A percentile compares a stretch with the other conserved stretches of the same genome.
phyloP scores from a whole-genome alignment of 2,888 invertebrate species.

The Imbricaverruca yamaguchii region DNA sequence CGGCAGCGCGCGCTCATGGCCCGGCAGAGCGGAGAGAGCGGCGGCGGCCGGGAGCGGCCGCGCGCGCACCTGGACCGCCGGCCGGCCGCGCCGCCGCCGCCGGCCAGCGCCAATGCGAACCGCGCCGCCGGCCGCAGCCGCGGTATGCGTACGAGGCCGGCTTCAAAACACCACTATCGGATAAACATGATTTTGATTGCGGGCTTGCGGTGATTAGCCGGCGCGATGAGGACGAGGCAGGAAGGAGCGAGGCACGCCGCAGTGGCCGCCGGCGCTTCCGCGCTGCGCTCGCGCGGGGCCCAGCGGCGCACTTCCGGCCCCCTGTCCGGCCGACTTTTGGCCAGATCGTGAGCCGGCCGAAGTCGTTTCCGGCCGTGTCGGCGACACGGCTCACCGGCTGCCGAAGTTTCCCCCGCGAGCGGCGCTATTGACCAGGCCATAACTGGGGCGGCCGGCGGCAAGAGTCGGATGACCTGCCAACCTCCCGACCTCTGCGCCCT shows the following conservation, averaged over 20 bases:
- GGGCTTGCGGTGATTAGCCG: not conserved
- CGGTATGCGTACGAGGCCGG: constrained; percentile 17
- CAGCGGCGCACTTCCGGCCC: no score
- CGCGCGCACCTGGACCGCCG: not conserved
- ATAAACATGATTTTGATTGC: constrained; percentile 21
- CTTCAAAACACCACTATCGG: constrained; percentile 18
- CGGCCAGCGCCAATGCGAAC: constrained; percentile 11
- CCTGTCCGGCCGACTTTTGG: no score
- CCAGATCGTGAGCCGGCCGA: no score
- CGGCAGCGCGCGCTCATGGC: not conserved
- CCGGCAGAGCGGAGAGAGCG: not conserved
- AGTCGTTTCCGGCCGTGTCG: no score
- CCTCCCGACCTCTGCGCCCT: no score
- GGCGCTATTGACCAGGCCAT: not conserved
- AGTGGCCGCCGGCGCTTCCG: no score
- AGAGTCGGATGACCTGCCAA: no score
- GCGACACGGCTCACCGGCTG: no score
- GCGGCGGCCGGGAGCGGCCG: not conserved
- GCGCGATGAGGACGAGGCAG: not conserved
- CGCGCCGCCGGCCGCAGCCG: not conserved
- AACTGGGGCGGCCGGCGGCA: no score
- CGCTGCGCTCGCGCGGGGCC: no score
- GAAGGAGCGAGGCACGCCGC: no score
- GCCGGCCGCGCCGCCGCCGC: not conserved
- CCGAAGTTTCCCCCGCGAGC: not conserved